Conservation (phyloP, 1,140 invertebrate genomes). For the Monomorium pharaonis region DNA sequence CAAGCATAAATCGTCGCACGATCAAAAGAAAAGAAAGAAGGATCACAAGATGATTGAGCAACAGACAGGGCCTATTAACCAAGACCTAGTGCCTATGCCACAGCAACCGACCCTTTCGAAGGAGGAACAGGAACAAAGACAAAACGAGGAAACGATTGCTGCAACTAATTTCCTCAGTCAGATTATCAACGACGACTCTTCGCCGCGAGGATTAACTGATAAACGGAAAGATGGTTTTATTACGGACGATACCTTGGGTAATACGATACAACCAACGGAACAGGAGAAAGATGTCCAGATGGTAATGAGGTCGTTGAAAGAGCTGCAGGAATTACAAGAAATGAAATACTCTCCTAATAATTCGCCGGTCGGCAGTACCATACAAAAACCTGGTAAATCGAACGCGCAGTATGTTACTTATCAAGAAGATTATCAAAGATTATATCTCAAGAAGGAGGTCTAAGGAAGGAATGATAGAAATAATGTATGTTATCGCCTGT, state of each 20-base stretch:
- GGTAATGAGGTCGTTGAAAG: constrained; percentile 81
- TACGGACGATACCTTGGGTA: constrained; percentile 66
- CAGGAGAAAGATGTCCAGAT: constrained; percentile 81
- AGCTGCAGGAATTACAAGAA: constrained; percentile 79
- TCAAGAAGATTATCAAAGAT: constrained; percentile 78
- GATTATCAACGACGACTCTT: constrained; percentile 82
- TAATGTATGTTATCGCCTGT: constrained; percentile 13
- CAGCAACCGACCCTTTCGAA: constrained; percentile 70
- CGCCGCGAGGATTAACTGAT: constrained; percentile 56
- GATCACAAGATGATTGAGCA: constrained; percentile 74
- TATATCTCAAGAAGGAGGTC: constrained; percentile 81
- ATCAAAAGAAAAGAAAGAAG: constrained; percentile 74
- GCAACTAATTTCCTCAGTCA: constrained; percentile 85
- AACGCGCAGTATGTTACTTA: constrained; percentile 75
- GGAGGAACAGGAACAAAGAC: constrained; percentile 81
- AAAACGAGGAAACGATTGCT: constrained; percentile 83
- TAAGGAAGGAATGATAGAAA: constrained; percentile 81
- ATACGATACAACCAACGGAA: constrained; percentile 72
- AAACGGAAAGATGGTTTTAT: constrained; percentile 74
- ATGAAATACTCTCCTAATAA: constrained; percentile 79
- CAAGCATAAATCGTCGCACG: constrained; percentile 76
- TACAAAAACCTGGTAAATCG: constrained; percentile 75
- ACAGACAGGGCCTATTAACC: constrained; percentile 54
- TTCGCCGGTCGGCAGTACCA: constrained; percentile 73
- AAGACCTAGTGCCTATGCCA: constrained; percentile 63